Evolutionary conservation across 2,113 vertebrate species (phyloP).

Genomic region (Marmota flaviventris): DNA sequence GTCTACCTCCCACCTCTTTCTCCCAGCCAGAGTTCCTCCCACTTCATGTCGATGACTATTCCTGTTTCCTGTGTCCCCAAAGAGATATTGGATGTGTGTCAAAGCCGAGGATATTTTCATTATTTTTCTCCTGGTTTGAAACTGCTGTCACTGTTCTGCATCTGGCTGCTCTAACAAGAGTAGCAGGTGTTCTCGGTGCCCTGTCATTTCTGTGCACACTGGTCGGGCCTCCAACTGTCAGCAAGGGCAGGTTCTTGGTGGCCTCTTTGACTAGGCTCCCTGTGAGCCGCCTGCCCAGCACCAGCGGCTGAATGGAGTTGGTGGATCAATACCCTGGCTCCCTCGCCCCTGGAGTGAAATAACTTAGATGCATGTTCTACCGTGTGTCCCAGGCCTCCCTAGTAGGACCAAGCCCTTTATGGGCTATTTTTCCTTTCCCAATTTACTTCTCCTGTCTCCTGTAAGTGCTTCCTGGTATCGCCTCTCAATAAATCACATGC

Average conservation of each 20-base stretch:
- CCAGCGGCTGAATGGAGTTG: rapidly evolving
- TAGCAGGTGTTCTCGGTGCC: neutral
- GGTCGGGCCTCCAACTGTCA: neutral
- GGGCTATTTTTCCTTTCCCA: too few species aligned
- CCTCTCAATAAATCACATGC: neutral
- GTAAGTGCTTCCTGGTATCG: neutral
- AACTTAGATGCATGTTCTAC: neutral
- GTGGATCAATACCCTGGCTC: neutral
- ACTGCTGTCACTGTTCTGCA: neutral
- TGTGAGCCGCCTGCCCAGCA: neutral
- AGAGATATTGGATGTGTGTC: neutral
- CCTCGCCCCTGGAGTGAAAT: neutral
- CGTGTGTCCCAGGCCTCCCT: neutral
- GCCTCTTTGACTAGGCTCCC: neutral
- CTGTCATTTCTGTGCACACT: neutral
- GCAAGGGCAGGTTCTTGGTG: neutral
- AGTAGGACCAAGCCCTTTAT: neutral
- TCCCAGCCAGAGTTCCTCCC: constrained; percentile 29
- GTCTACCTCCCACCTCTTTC: constrained; percentile 30
- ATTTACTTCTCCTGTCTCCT: neutral
- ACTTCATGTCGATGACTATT: neutral
- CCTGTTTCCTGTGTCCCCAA: constrained; percentile 46
- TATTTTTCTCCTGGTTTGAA: neutral
- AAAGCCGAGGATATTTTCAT: neutral
- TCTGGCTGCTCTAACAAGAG: neutral